Evolutionary conservation across 1,140 invertebrate species (phyloP).

Genomic region (Sipha flava): DNA sequence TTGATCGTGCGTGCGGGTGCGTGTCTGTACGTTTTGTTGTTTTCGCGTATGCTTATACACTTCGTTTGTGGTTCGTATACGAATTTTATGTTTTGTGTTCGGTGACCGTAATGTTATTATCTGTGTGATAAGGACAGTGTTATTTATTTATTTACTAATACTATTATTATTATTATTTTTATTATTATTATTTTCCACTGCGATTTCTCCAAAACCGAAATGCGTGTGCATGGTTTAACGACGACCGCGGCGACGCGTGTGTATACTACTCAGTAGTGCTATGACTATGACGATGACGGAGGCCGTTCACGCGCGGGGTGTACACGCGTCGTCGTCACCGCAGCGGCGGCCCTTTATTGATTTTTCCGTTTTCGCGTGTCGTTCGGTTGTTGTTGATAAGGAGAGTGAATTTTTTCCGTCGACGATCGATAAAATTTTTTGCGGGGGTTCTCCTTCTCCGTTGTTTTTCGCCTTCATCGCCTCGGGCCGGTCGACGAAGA

Average conservation of each 20-base stretch:
- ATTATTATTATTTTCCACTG: too few species aligned
- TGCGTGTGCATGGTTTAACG: background rate
- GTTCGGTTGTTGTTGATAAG: conserved; percentile 19
- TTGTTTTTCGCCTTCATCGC: background rate
- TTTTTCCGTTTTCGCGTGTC: background rate
- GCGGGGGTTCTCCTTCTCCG: background rate
- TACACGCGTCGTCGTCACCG: background rate
- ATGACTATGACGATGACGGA: background rate
- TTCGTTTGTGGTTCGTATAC: too few species aligned
- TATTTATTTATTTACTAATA: background rate
- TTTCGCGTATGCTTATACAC: too few species aligned
- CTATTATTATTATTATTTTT: background rate
- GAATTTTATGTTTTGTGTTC: too few species aligned
- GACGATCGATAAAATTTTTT: conserved; percentile 16
- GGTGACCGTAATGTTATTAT: too few species aligned
- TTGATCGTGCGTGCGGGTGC: background rate
- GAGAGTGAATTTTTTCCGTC: conserved; percentile 16
- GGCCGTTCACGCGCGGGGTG: background rate
- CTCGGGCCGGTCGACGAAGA: background rate
- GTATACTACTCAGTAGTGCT: background rate
- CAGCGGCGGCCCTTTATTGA: conserved; percentile 7
- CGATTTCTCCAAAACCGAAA: background rate
- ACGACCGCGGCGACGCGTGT: background rate
- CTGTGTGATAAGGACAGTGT: background rate
- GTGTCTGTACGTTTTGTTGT: too few species aligned